These are phyloP conservation scores for Drosophila nigricruria DNA, from an alignment of 2,888 invertebrate species.

Conservation along the genomic window DNA sequence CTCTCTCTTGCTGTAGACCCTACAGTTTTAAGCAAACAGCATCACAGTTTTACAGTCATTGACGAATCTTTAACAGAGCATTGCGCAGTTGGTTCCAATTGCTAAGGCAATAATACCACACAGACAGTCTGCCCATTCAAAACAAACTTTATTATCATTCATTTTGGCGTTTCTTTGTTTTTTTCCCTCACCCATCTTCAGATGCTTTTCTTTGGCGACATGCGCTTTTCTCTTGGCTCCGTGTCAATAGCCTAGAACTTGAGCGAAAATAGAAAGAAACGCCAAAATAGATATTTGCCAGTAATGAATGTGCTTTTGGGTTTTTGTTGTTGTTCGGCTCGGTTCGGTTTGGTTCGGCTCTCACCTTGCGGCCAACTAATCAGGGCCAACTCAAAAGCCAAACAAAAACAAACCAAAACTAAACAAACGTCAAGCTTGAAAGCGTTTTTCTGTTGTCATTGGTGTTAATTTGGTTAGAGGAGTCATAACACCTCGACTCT, in stretches of 20 bases:
- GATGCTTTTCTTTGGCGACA: slow-evolving; percentile 51
- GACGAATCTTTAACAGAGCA: neutral
- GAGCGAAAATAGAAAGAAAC: slow-evolving; percentile 34
- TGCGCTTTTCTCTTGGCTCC: slow-evolving; percentile 61
- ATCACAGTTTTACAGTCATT: neutral
- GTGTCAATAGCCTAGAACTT: slow-evolving; percentile 71
- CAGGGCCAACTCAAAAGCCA: slow-evolving; percentile 28
- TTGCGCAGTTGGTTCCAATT: neutral
- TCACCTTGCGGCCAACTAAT: slow-evolving; percentile 46
- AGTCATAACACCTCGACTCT: slow-evolving; percentile 34
- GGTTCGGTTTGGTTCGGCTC: slow-evolving; percentile 3
- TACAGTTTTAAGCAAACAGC: neutral
- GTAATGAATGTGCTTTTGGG: slow-evolving; percentile 43
- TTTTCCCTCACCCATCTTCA: slow-evolving; percentile 32
- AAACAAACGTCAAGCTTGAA: slow-evolving; percentile 52
- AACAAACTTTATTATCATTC: slow-evolving; percentile 45
- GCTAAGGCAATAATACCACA: slow-evolving; percentile 10
- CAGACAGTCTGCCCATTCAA: slow-evolving; percentile 38
- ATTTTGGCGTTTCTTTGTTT: slow-evolving; percentile 7
- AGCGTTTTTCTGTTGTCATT: slow-evolving; percentile 44
- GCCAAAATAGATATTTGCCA: slow-evolving; percentile 43
- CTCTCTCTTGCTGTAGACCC: no score
- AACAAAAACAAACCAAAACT: slow-evolving; percentile 28
- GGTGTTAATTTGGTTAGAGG: slow-evolving; percentile 42
- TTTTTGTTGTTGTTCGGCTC: slow-evolving; percentile 4